phyloP scores from a whole-genome alignment of 2,888 invertebrate species.

The Andrena bucephala region DNA sequence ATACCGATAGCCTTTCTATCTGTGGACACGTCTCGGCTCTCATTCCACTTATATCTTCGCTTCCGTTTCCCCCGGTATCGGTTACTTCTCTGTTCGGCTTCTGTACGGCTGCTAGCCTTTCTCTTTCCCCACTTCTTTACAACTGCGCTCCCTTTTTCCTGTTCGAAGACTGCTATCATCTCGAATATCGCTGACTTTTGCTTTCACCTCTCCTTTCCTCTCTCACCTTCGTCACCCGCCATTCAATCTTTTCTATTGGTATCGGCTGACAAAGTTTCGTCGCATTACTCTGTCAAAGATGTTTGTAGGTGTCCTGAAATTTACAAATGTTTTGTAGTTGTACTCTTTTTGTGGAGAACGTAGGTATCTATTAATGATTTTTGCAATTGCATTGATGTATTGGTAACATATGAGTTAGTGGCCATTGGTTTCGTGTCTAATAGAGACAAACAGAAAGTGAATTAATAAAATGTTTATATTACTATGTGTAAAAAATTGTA shows the following conservation, averaged over 20 bases:
- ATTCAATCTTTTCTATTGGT: constrained; percentile 54
- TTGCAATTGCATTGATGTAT: too few relatives aligned
- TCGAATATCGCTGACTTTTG: constrained; percentile 25
- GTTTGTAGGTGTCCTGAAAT: too few relatives aligned
- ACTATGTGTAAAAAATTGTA: too few relatives aligned
- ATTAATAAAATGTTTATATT: too few relatives aligned
- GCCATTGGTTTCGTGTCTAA: too few relatives aligned
- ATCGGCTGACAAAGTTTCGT: constrained; percentile 53
- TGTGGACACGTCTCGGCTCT: constrained; percentile 45
- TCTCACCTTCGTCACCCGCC: constrained; percentile 30
- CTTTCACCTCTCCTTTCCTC: constrained; percentile 9
- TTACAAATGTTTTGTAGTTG: too few relatives aligned
- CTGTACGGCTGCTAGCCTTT: constrained; percentile 27
- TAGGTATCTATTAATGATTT: too few relatives aligned
- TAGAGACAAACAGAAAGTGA: too few relatives aligned
- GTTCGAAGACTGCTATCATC: constrained; percentile 6
- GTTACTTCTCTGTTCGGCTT: constrained; percentile 21
- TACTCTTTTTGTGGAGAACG: too few relatives aligned
- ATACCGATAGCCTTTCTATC: constrained; percentile 49
- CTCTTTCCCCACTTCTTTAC: constrained; percentile 21
- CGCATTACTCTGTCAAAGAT: too few relatives aligned
- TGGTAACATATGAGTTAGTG: too few relatives aligned
- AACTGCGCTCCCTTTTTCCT: constrained; percentile 6
- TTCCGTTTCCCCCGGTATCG: constrained; percentile 37
- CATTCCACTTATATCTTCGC: constrained; percentile 35